These are phyloP conservation scores for Glaucopsyche alexis DNA, from an alignment of 2,888 invertebrate genomes.

Conservation along the genomic window DNA sequence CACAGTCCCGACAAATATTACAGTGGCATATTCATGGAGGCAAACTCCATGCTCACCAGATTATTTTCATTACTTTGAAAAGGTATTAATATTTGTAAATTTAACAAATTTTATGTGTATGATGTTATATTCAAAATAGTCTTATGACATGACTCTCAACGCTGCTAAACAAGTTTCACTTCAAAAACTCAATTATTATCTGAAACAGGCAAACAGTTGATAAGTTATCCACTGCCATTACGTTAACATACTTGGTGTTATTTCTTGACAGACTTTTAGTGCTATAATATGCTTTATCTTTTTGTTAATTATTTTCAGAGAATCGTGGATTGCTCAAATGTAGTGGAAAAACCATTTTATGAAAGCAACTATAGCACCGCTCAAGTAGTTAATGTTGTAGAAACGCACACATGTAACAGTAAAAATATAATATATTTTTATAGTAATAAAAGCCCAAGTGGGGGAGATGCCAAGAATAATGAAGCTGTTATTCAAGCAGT, in stretches of 20 bases:
- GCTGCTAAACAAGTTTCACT: too few species aligned
- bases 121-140: too few species aligned
- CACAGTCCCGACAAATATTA: constrained; percentile 55
- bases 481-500: constrained; percentile 35
- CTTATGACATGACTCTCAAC: too few species aligned
- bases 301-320: constrained; percentile 48
- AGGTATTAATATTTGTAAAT: constrained; percentile 47
- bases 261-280: too few species aligned
- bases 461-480: constrained; percentile 42
- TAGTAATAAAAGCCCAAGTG: constrained; percentile 43
- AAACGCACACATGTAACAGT: constrained; percentile 50
- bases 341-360: constrained; percentile 42
- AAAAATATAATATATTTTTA: constrained; percentile 53
- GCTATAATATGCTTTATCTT: constrained; percentile 18
- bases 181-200: too few species aligned
- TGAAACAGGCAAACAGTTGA: too few species aligned
- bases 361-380: constrained; percentile 45
- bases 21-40: constrained; percentile 56
- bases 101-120: too few species aligned
- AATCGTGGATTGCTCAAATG: constrained; percentile 57
- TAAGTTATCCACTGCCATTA: too few species aligned
- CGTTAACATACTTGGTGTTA: too few species aligned
- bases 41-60: constrained; percentile 66
- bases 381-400: constrained; percentile 42
- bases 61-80: constrained; percentile 71